Evolutionary conservation across 2,888 invertebrate genomes (phyloP).

Genomic region (Embidobia sp.): DNA sequence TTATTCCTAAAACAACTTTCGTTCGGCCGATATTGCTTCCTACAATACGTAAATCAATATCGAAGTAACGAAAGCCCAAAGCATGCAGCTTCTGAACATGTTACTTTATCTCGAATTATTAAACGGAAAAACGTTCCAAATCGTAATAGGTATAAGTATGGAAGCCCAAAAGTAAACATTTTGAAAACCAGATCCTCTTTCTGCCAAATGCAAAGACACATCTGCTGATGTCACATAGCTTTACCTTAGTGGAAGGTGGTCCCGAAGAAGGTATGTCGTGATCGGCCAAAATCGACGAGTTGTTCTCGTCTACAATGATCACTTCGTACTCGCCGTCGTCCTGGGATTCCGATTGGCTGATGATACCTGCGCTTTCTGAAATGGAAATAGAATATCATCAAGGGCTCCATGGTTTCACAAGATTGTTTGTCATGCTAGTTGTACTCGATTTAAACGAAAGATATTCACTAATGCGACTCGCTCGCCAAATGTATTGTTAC

Average conservation of each 20-base stretch:
- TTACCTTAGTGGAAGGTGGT: conserved; percentile 92
- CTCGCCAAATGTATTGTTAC: conserved; percentile 56
- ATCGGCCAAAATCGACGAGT: conserved; percentile 90
- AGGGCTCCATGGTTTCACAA: too few relatives aligned
- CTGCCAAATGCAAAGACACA: too few relatives aligned
- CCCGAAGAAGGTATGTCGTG: conserved; percentile 89
- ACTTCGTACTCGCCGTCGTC: conserved; percentile 94
- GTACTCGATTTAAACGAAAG: conserved; percentile 29
- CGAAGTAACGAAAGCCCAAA: too few relatives aligned
- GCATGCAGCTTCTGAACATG: not conserved
- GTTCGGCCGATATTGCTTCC: too few relatives aligned
- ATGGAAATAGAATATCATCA: conserved; percentile 21
- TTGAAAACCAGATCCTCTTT: too few relatives aligned
- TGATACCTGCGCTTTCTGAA: conserved; percentile 79
- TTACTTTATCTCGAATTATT: conserved; percentile 2
- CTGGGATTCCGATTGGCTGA: conserved; percentile 82
- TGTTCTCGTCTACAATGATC: conserved; percentile 94
- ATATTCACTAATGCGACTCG: conserved; percentile 42
- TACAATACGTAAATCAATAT: too few relatives aligned
- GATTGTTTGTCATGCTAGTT: conserved; percentile 51
- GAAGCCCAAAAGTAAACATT: not conserved
- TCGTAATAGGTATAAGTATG: too few relatives aligned
- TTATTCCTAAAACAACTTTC: conserved; percentile 44
- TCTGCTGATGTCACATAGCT: too few relatives aligned
- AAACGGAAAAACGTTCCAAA: conserved; percentile 11